A percentile compares a stretch with the other conserved stretches of the same genome.
Evolutionary conservation across 2,888 invertebrate species (phyloP).

Genomic region (Molanna angustata): DNA sequence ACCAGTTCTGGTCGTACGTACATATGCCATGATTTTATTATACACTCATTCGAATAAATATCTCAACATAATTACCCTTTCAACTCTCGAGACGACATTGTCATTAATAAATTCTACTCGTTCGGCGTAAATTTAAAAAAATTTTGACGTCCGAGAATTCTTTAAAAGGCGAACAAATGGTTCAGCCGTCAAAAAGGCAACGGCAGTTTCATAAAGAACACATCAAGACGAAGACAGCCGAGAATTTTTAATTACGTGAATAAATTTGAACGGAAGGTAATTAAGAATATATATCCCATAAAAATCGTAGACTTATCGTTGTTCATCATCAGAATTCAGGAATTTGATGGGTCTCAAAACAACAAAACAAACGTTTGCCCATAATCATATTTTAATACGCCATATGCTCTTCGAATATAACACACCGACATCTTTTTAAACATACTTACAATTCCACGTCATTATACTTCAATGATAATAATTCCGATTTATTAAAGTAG

Average conservation of each 20-base stretch:
- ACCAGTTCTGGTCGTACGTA: background rate
- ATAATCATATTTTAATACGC: too few species aligned
- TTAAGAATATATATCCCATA: constrained; percentile 15
- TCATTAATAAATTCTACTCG: constrained; percentile 15
- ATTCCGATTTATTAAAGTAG: too few species aligned
- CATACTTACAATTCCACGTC: too few species aligned
- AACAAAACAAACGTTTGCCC: constrained; percentile 9
- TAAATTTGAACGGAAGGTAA: constrained; percentile 19
- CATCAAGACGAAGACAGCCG: constrained; percentile 19
- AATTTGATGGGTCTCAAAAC: constrained; percentile 1
- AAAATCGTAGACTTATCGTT: constrained; percentile 15
- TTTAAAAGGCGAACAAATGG: constrained; percentile 8
- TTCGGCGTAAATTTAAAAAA: constrained; percentile 9
- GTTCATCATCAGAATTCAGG: constrained; percentile 10
- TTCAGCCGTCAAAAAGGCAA: constrained; percentile 3
- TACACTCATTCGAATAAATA: constrained; percentile 9
- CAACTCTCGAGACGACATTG: constrained; percentile 3
- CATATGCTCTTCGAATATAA: too few species aligned
- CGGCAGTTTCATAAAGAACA: constrained; percentile 15
- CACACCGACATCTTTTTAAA: too few species aligned
- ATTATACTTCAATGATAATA: too few species aligned
- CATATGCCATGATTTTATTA: background rate
- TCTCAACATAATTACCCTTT: constrained; percentile 12
- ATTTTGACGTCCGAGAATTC: too few species aligned
- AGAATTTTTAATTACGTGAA: constrained; percentile 22